phyloP scores from a whole-genome alignment of 1,140 invertebrate genomes.

The Bombyx mandarina region DNA sequence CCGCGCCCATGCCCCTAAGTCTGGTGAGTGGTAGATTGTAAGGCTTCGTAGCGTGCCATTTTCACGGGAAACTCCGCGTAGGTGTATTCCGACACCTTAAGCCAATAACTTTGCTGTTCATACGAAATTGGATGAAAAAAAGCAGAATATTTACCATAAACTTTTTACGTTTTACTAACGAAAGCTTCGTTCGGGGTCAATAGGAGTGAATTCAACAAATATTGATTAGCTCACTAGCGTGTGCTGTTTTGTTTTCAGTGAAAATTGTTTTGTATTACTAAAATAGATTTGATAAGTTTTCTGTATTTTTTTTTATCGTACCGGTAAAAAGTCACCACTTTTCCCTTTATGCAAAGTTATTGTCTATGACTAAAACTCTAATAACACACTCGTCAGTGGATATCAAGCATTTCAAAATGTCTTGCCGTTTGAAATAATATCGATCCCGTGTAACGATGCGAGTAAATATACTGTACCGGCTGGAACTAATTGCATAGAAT shows the following conservation, averaged over 20 bases:
- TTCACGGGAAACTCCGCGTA: slow-evolving; percentile 34
- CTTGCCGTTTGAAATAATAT: slow-evolving; percentile 1
- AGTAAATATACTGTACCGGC: not conserved
- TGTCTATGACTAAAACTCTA: no score
- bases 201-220: no score
- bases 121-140: not conserved
- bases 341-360: no score
- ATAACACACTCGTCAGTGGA: no score
- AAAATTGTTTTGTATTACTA: no score
- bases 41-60: slow-evolving; percentile 57
- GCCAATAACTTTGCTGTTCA: slow-evolving; percentile 22
- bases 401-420: no score
- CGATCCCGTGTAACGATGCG: slow-evolving; percentile 4
- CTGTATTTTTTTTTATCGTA: no score
- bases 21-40: slow-evolving; percentile 64
- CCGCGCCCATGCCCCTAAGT: slow-evolving; percentile 65
- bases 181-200: no score
- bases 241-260: no score
- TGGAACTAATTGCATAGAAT: slow-evolving; percentile 10
- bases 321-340: no score
- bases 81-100: slow-evolving; percentile 22
- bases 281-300: no score
- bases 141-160: slow-evolving; percentile 4
- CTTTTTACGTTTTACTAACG: not conserved
- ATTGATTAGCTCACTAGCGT: no score